phyloP scores from a whole-genome alignment of 2,113 vertebrate genomes.

The Panurus biarmicus region DNA sequence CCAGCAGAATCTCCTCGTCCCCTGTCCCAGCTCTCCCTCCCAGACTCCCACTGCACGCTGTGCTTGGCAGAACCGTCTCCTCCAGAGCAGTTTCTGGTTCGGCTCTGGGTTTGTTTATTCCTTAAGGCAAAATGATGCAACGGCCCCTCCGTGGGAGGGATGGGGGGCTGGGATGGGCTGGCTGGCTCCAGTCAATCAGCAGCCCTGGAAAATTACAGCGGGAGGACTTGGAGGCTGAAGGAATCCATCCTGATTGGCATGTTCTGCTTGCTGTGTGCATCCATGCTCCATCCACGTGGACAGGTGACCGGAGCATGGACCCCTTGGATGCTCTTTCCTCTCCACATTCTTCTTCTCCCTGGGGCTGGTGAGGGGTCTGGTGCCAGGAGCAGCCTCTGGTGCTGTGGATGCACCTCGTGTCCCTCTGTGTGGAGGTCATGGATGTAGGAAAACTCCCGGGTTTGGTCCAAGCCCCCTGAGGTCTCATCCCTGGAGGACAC shows the following conservation, averaged over 20 bases:
- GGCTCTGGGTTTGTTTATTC: not conserved
- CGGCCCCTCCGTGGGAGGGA: slow-evolving; percentile 15
- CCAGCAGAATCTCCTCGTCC: not conserved
- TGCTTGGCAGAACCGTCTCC: not conserved
- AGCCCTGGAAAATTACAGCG: slow-evolving; percentile 43
- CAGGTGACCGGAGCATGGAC: not conserved
- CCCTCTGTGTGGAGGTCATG: not conserved
- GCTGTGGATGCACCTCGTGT: not conserved
- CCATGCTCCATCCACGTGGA: accelerated
- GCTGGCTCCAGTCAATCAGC: slow-evolving; percentile 10
- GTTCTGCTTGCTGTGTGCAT: accelerated
- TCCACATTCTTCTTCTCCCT: not conserved
- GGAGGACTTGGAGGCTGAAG: not conserved
- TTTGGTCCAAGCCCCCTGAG: not conserved
- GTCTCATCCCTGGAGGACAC: not conserved
- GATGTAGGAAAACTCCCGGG: not conserved
- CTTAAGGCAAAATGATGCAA: slow-evolving; percentile 56
- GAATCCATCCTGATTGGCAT: not conserved
- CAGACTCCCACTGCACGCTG: not conserved
- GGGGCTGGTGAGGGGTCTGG: not conserved
- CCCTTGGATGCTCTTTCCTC: not conserved
- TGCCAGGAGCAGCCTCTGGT: not conserved
- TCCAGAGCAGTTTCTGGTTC: not conserved
- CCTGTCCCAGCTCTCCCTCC: not conserved
- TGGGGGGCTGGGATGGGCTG: slow-evolving; percentile 39